A percentile compares a stretch with the other conserved stretches of the same genome.
Conservation (phyloP, 2,797 vertebrate species). For the Takifugu ocellatus region DNA sequence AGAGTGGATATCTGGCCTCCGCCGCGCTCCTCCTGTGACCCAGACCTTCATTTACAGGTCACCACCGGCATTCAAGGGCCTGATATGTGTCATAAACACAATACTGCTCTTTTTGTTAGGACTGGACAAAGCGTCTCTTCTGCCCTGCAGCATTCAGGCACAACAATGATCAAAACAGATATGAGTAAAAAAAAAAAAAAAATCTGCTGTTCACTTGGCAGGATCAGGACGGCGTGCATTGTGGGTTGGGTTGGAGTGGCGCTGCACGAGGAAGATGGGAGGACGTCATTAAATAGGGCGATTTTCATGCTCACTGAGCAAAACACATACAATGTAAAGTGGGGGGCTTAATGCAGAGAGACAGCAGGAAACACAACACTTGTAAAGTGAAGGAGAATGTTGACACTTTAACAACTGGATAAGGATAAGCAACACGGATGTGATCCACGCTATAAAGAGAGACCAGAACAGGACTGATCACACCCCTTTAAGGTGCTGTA, state of each 20-base stretch:
- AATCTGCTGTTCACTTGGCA: slow-evolving; percentile 45
- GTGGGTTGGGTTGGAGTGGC: background rate
- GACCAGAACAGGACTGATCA: no score
- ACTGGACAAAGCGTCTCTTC: slow-evolving; percentile 28
- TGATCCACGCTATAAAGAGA: no score
- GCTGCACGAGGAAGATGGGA: slow-evolving; percentile 33
- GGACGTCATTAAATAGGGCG: slow-evolving; percentile 66
- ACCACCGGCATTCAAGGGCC: slow-evolving; percentile 51
- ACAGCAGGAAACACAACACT: slow-evolving; percentile 55
- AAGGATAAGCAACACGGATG: no score
- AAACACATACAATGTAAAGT: slow-evolving; percentile 57
- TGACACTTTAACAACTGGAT: no score
- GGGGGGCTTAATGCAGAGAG: slow-evolving; percentile 43
- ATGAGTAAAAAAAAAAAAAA: background rate
- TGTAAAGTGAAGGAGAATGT: no score
- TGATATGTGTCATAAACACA: slow-evolving; percentile 50
- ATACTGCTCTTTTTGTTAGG: slow-evolving; percentile 54
- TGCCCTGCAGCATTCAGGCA: slow-evolving; percentile 29
- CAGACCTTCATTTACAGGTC: slow-evolving; percentile 60
- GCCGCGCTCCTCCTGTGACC: slow-evolving; percentile 48
- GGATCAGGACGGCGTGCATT: slow-evolving; percentile 8
- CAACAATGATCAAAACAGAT: slow-evolving; percentile 16
- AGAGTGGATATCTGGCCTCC: slow-evolving; percentile 35
- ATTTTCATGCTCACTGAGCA: slow-evolving; percentile 72
- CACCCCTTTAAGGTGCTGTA: no score